Evolutionary conservation across 2,888 invertebrate species (phyloP), one percentile per base, ranked within the genome.

Genomic region (Molorchus minor): DNA sequence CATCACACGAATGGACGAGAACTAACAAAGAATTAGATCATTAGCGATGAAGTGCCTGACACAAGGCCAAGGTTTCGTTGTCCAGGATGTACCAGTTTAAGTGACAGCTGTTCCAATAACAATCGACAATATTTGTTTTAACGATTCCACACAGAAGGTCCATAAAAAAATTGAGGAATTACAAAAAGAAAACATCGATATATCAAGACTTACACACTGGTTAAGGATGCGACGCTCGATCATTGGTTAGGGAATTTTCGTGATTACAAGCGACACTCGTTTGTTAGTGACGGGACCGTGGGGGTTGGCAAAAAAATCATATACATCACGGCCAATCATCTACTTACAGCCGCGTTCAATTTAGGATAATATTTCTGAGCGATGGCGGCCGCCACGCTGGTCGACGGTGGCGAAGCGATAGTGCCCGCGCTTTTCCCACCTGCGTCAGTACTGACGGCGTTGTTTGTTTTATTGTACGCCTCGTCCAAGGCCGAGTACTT

Each of bases 401-500:
- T 82, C 58, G 83, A 81, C 17, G 64, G 55, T 21, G 58, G 57
- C 43, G 81, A 8, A 40, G 41, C 52, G 52, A 40, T 16, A 41
- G 52, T 41, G 41, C 40, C 56, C 17, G 60, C 61, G 19, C 61
- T 61, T 56, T 56, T 56, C 43, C 38, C 52, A 51, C 57, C 58
- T 13, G 40, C 30, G 13, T 55, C 56, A 13, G 45, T 71, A 81
- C 81, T 60, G 79, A 79, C 77, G 77, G 80, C 67, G 78, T 77
- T 68, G 65, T 65, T 73, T 81, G 73, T 66, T 55, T 72, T 65
- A 77, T 80, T 87, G 78, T 88, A 89, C 56, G 86, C 86, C 73
- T 91, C 90, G 71, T 91, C 91, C 66, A 92, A 82, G 41, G 90
- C 91, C 21, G 91, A 88, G 78, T 93, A 93, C 78, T 93, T 93